Conservation (phyloP, 2,888 invertebrate genomes). For the Eupithecia centaureata region DNA sequence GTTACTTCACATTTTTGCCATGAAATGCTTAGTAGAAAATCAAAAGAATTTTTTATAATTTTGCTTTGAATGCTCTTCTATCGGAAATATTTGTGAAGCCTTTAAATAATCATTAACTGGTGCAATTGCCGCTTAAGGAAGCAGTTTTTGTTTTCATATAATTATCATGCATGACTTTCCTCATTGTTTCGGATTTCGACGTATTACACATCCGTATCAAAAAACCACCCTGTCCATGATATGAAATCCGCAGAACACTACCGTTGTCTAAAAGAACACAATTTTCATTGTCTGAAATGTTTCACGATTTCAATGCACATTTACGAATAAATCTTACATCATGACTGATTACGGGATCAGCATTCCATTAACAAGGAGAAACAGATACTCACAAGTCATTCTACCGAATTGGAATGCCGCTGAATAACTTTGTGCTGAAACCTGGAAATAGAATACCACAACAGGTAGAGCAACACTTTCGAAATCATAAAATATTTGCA, state of each 20-base stretch:
- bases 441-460: constrained; percentile 42
- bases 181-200: too few relatives aligned
- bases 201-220: too few relatives aligned
- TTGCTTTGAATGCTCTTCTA: too few relatives aligned
- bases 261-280: background rate
- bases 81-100: too few relatives aligned
- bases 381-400: constrained; percentile 32
- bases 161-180: too few relatives aligned
- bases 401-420: constrained; percentile 41
- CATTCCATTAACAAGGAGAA: constrained; percentile 35
- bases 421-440: constrained; percentile 43
- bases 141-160: too few relatives aligned
- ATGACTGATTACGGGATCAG: constrained; percentile 31
- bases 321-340: constrained; percentile 23
- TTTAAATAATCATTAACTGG: too few relatives aligned
- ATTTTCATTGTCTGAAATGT: constrained; percentile 9
- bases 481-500: constrained; percentile 41
- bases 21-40: too few relatives aligned
- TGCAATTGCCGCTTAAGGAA: too few relatives aligned
- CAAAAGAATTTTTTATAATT: too few relatives aligned
- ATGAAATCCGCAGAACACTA: constrained; percentile 40
- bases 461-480: constrained; percentile 44
- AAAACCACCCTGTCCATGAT: too few relatives aligned
- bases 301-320: constrained; percentile 4
- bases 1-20: too few relatives aligned